Evolutionary conservation across 2,888 invertebrate genomes (phyloP), one percentile per base, ranked within the genome.

Genomic region (Diplazon laetatorius): DNA sequence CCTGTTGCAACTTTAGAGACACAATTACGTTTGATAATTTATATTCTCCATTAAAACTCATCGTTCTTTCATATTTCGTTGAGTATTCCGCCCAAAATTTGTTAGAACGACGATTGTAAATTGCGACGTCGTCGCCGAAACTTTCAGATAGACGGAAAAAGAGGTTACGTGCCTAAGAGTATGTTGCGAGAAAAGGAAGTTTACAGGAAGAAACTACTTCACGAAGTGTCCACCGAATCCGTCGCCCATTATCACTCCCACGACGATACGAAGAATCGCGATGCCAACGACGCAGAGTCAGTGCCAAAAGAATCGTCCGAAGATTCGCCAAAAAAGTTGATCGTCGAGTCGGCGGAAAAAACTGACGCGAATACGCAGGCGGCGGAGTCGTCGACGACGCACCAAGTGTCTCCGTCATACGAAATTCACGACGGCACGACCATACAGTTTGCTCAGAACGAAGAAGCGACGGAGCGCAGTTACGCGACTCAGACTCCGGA

Each of bases 341-440:
- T 12, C 44, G 18, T 30, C 9, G 52, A 52, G 42, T 37, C 9
- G 9, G 12, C 9, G 5, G 18, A 37, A 20, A 57, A 35, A 30
- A 16, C 39, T 9, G 18, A 16, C 12, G 39, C 18, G 14, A 59
- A 35, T 30, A 37, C 14, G 2, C 25, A 55, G 22, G 37, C 44
- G 2, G 20, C 6, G 5, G 18, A 12, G 4, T 25, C 16, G 1
- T 22, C 37, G 18, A 18, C 39, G 12, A 14, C 42, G 35, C 62
- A 65, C 22, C 66, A 60, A 57, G 76, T 80, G n/a, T 78, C 80
- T 5, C 82, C 85, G 9, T 76, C 85, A 1, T 86, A 85, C 63
- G 92, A 93, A 80, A 92, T 95, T 25, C 91, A 95, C 82, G 95
- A 95, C 89, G 95, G 95, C 12, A 95, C 95, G 10, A 94, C 93